Evolutionary conservation across 2,888 invertebrate species (phyloP).

Genomic region (Synanthedon vespiformis): DNA sequence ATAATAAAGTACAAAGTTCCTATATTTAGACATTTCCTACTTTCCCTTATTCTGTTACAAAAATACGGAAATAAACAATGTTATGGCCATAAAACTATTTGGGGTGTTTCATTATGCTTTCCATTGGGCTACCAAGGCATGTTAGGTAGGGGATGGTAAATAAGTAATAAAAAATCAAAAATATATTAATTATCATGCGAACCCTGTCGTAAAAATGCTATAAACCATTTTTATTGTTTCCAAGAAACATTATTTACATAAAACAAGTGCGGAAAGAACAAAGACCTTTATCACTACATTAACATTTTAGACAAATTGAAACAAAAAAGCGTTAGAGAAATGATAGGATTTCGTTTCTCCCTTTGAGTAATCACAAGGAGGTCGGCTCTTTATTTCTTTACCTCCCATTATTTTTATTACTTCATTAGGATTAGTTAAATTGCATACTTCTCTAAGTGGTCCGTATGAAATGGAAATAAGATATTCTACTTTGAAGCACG

Average conservation of each 20-base stretch:
- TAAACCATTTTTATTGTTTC: neutral
- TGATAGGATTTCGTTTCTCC: slow-evolving; percentile 20
- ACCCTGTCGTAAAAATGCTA: neutral
- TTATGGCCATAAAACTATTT: no score
- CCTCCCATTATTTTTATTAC: slow-evolving; percentile 35
- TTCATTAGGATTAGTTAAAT: slow-evolving; percentile 31
- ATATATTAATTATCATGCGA: neutral
- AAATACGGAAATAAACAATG: no score
- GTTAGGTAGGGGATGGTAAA: neutral
- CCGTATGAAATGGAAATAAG: neutral
- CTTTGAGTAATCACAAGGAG: slow-evolving; percentile 47
- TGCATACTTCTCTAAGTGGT: slow-evolving; percentile 5
- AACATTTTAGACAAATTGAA: slow-evolving; percentile 38
- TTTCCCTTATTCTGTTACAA: no score
- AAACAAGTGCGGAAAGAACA: slow-evolving; percentile 12
- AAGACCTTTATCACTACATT: slow-evolving; percentile 22
- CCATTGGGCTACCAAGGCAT: no score
- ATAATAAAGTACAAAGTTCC: no score
- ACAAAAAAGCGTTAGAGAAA: slow-evolving; percentile 32
- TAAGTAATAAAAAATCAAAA: neutral
- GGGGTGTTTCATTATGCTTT: no score
- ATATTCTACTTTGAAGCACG: neutral
- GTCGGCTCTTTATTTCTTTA: slow-evolving; percentile 22
- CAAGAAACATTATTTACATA: neutral
- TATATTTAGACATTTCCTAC: no score